Percentiles rank a stretch among this genome's conserved stretches.
These are phyloP conservation scores for Megaptera novaeangliae DNA, from an alignment of 2,113 vertebrate genomes.

Conservation along the genomic window DNA sequence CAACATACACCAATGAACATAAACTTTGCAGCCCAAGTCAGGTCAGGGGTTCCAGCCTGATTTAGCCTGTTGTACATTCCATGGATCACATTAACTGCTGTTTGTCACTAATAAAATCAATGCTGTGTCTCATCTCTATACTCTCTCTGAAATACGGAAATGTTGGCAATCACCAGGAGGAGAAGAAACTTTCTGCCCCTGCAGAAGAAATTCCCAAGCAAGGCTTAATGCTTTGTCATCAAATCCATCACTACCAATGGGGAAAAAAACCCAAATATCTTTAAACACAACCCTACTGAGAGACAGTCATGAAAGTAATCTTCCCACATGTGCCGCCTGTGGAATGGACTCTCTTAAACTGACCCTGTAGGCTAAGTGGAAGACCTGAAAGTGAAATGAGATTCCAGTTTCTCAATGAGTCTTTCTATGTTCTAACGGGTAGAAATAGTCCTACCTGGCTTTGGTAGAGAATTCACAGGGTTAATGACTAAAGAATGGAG, in stretches of 20 bases:
- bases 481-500: constrained; percentile 89
- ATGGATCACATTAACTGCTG: background rate
- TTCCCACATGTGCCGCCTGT: background rate
- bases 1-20: background rate
- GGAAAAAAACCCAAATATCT: background rate
- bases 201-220: constrained; percentile 55
- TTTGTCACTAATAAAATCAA: background rate
- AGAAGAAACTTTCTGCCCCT: background rate
- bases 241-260: background rate
- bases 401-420: constrained; percentile 75
- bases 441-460: constrained; percentile 72
- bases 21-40: background rate
- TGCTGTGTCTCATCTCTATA: background rate
- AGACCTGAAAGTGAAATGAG: constrained; percentile 73
- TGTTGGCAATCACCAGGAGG: constrained; percentile 14
- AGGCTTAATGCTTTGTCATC: constrained; percentile 53
- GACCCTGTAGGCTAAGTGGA: constrained; percentile 51
- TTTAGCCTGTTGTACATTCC: background rate
- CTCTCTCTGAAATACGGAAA: constrained; percentile 32
- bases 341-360: background rate
- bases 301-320: background rate
- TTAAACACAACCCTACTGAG: background rate
- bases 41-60: background rate
- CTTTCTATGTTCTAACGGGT: constrained; percentile 51
- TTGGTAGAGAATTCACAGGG: constrained; percentile 84